Base-by-base conservation (phyloP, 2,113 vertebrate genomes). In the Antidorcas marsupialis region DNA sequence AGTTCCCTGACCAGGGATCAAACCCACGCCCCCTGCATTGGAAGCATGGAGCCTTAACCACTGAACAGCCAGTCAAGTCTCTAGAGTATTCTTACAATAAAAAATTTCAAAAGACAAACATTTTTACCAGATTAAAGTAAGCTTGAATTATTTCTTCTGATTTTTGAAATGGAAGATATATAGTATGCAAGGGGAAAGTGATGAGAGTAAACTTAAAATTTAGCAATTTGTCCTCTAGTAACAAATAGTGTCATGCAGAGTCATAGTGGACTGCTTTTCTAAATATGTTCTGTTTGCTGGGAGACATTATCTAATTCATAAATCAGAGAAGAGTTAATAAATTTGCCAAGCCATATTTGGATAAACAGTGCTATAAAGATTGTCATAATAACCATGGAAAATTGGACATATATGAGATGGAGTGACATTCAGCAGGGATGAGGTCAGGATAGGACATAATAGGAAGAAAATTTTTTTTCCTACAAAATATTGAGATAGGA, bases 141-240 rank as follows among this genome's bases (percentile, higher is more conserved):
- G 7, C 14, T 71, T 92, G 30, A 78, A 76, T 89, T 95, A 7
- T 81, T 39, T 86, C 86, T 43, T 27, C 30, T 94, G 33, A 83
- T 52, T 64, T 93, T 95, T 95, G 17, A 83, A 82, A 82, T 94
- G 78, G 30, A 76, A 83, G 39, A 92, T 59, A 87, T 47, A 67
- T 10, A 82, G 25, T 89, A 23, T 91, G 28, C 19, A 85, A 67
- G 17, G 76, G 13, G 39, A 6, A 87, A 87, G 45, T 94, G 43
- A 91, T 85, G 33, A 88, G 30, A 96, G n/a, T 93, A 81, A 97
- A 94, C 36, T 74, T 64, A 90, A 78, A 95, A 94, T 92, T 67
- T 79, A 96, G 43, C 84, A n/a, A n/a, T 81, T 36, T 93, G 25
- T 88, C 59, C 12, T 67, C 86, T 74, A 36, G 1, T 87, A 64